Conservation (phyloP, 2,888 invertebrate species). For the Hoplodrina ambigua region DNA sequence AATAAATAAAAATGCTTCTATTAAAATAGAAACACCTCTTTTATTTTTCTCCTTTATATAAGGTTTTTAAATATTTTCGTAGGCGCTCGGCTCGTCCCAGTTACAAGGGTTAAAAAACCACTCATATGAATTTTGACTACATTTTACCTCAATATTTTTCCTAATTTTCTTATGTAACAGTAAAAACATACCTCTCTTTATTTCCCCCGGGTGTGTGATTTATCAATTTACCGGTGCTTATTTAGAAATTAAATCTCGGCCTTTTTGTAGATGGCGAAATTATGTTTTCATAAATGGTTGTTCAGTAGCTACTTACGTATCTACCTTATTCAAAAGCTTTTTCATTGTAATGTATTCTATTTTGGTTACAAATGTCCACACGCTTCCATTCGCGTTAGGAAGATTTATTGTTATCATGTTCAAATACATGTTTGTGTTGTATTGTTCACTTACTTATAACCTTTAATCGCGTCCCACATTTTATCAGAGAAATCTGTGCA, state of each 20-base stretch:
- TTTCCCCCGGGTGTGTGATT: conserved; percentile 31
- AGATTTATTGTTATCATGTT: conserved; percentile 42
- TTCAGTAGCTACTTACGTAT: neutral
- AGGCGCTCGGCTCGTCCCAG: neutral
- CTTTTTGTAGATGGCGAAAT: conserved; percentile 26
- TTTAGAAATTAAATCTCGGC: conserved; percentile 33
- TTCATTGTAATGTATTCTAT: conserved; percentile 33
- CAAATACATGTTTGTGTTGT: conserved; percentile 23
- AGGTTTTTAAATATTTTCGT: conserved; percentile 22
- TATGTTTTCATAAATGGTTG: conserved; percentile 24
- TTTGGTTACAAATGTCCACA: conserved; percentile 31
- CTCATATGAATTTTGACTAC: conserved; percentile 23
- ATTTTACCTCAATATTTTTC: conserved; percentile 32
- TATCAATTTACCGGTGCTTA: conserved; percentile 27
- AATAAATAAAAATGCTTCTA: conserved; percentile 9
- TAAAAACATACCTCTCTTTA: conserved; percentile 21
- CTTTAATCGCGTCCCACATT: conserved; percentile 4
- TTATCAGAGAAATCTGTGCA: conserved; percentile 2
- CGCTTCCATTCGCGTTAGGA: conserved; percentile 15
- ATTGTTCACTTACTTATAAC: conserved; percentile 14
- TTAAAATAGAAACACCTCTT: conserved; percentile 6
- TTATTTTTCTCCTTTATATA: neutral
- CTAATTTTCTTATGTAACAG: conserved; percentile 30
- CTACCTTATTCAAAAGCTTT: conserved; percentile 15
- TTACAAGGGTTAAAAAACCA: conserved; percentile 10